Evolutionary conservation across 2,888 invertebrate species (phyloP).

Genomic region (Balanococcus diminutus): DNA sequence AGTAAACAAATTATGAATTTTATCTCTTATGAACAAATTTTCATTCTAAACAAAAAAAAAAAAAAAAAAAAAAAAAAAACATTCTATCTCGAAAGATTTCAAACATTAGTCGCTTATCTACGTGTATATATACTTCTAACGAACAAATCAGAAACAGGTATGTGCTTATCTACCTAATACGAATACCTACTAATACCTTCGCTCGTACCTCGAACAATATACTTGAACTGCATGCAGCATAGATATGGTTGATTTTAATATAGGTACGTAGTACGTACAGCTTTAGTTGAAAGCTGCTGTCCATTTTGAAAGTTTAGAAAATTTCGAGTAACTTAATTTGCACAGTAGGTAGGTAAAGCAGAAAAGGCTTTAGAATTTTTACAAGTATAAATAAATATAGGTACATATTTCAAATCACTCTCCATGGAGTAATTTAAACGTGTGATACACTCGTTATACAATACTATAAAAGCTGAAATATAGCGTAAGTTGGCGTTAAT

Average conservation of each 20-base stretch:
- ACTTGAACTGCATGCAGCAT: no score
- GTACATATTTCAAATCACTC: constrained; percentile 19
- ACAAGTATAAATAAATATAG: neutral
- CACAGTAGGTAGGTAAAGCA: neutral
- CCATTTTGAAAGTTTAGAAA: neutral
- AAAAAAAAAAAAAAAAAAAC: neutral
- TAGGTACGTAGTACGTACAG: neutral
- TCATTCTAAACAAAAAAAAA: neutral
- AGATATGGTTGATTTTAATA: no score
- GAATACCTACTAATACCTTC: neutral
- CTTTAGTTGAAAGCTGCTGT: neutral
- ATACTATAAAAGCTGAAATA: constrained; percentile 28
- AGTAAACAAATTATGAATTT: neutral
- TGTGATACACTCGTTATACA: constrained; percentile 10
- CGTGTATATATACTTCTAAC: no score
- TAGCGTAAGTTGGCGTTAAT: constrained; percentile 2
- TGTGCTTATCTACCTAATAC: neutral
- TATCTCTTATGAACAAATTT: neutral
- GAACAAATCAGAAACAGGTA: neutral
- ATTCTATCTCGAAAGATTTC: neutral
- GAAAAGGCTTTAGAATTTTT: neutral
- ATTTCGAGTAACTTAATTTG: neutral
- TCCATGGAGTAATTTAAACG: constrained; percentile 1
- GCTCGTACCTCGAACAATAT: no score
- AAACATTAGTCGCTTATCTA: no score